Percentiles rank a stretch among this genome's conserved stretches.
phyloP scores from a whole-genome alignment of 2,113 vertebrate species.

The Phaetusa simplex region DNA sequence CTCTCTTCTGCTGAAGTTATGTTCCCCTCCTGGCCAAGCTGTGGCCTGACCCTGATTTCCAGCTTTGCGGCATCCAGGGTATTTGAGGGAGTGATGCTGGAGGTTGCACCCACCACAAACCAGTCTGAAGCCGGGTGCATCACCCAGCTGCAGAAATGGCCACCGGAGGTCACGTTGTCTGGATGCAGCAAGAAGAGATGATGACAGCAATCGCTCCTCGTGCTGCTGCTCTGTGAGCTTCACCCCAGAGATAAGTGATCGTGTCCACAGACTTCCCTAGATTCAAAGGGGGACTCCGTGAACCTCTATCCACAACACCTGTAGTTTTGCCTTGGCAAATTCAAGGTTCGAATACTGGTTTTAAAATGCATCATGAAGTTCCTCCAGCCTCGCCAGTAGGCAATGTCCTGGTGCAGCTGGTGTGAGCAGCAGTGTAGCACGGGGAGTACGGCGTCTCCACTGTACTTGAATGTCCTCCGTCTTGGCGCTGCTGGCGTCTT shows the following conservation, averaged over 20 bases:
- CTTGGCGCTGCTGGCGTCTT: neutral
- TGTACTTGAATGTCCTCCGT: fast-evolving
- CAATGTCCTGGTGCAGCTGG: neutral
- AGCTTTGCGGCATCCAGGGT: neutral
- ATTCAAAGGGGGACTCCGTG: neutral
- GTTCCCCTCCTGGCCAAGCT: neutral
- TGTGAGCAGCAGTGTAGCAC: neutral
- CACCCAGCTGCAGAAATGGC: neutral
- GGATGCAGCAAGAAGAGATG: neutral
- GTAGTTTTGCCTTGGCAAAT: neutral
- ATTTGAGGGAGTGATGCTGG: neutral
- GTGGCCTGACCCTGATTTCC: neutral
- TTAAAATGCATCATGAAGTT: neutral
- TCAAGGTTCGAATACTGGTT: neutral
- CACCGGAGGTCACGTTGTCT: fast-evolving
- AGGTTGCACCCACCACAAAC: neutral
- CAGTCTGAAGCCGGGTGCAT: neutral
- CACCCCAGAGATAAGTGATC: too few relatives aligned
- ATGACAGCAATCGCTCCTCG: neutral
- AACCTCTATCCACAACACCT: neutral
- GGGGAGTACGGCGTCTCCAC: neutral
- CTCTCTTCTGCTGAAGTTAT: neutral
- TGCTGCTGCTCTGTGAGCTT: neutral
- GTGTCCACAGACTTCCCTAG: neutral
- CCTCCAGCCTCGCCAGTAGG: neutral